Evolutionary conservation across 1,140 invertebrate species (phyloP).

Genomic region (Anagrus nilaparvatae): DNA sequence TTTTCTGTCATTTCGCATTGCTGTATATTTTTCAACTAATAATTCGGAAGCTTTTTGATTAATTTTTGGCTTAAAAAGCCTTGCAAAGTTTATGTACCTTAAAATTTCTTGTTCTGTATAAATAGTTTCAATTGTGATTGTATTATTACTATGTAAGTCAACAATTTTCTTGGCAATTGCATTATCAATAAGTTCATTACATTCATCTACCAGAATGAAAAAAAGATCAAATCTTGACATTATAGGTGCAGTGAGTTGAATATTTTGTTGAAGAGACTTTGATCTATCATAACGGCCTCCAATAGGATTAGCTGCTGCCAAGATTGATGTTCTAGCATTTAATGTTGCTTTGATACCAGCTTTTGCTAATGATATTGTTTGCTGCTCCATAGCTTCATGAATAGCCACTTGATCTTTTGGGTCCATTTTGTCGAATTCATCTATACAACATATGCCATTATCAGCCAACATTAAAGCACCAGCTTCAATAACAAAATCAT

Average conservation of each 20-base stretch:
- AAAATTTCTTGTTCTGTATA: constrained; percentile 83
- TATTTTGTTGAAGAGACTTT: constrained; percentile 92
- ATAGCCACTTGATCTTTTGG: constrained; percentile 95
- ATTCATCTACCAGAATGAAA: constrained; percentile 95
- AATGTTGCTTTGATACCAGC: constrained; percentile 95
- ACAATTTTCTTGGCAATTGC: constrained; percentile 94
- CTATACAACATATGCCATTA: constrained; percentile 98
- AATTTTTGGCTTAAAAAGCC: constrained; percentile 92
- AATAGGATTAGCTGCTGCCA: constrained; percentile 97
- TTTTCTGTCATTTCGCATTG: constrained; percentile 69
- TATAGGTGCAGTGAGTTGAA: constrained; percentile 87
- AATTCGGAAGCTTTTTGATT: constrained; percentile 71
- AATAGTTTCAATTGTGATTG: constrained; percentile 61
- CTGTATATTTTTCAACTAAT: constrained; percentile 83
- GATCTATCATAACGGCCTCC: constrained; percentile 92
- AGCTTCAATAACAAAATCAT: constrained; percentile 98
- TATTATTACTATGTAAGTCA: constrained; percentile 79
- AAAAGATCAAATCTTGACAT: constrained; percentile 99
- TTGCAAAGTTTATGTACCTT: constrained; percentile 91
- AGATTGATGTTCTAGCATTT: constrained; percentile 94
- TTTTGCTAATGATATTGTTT: constrained; percentile 98
- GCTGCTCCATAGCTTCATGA: constrained; percentile 99
- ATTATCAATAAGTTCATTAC: constrained; percentile 90
- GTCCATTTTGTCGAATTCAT: constrained; percentile 99
- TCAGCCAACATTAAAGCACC: constrained; percentile 98